A percentile compares a stretch with the other conserved stretches of the same genome.
These are phyloP conservation scores for Phoeniculus purpureus DNA, from an alignment of 2,797 vertebrate genomes.

Conservation along the genomic window DNA sequence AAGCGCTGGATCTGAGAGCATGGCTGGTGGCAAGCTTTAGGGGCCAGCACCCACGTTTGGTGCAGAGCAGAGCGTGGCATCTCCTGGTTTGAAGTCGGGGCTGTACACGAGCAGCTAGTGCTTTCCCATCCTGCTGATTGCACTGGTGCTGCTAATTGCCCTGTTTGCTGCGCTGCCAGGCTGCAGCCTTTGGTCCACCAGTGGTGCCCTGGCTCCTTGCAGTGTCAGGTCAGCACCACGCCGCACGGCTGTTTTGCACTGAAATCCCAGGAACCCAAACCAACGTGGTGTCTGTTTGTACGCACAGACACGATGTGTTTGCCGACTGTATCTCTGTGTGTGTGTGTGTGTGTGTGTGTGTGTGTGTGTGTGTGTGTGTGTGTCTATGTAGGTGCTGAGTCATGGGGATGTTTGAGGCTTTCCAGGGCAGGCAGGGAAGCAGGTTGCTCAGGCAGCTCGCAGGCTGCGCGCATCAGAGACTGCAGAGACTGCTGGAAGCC, in stretches of 20 bases:
- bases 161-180: accelerated
- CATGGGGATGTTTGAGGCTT: background rate
- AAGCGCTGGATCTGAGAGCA: accelerated
- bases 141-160: accelerated
- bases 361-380: background rate
- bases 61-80: accelerated
- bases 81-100: background rate
- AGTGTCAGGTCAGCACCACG: accelerated
- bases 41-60: accelerated
- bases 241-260: accelerated
- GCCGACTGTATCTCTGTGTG: accelerated
- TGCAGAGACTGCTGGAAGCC: background rate
- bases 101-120: accelerated
- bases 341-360: no score
- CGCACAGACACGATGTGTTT: background rate
- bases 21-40: background rate
- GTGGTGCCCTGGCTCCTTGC: background rate
- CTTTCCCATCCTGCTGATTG: background rate
- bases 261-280: background rate
- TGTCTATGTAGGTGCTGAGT: background rate
- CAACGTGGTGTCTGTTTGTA: background rate
- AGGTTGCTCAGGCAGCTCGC: background rate
- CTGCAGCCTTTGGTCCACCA: background rate
- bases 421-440: constrained; percentile 4
- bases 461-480: constrained; percentile 30